Evolutionary conservation across 2,888 invertebrate species (phyloP), one percentile per base, ranked within the genome.

Genomic region (Volucella zonaria): DNA sequence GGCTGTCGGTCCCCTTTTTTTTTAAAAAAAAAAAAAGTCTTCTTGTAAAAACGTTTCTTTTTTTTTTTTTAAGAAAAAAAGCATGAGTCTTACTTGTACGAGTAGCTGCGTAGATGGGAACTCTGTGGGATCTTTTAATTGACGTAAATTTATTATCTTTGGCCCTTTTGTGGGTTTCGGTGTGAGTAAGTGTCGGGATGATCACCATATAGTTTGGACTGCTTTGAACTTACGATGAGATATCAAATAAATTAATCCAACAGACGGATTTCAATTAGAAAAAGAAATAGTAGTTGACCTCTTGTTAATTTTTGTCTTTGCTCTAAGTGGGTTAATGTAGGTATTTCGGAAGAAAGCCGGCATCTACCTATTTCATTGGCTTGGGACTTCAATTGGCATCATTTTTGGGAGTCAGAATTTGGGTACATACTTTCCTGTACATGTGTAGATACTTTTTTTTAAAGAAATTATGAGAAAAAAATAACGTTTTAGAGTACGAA

Each of bases 181-280:
- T 45, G 31, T 11, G 14, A 6, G 31, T 49, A 49, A 12, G 8
- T 58, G 38, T 14, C 14, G 62, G 31, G 38, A 62, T 49, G 47
- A 70, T 11, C 18, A 42, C 58, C 6, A 42, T 11, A 40, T 12
- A 15, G 56, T 15, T 58, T 47, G 45, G 58, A 18, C 23, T 47
- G 31, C 38, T 38, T 11, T 49, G 49, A 14, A 45, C 43, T 38
- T 23, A 56, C n/a, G 15, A 45, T 45, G 54, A 64, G 54, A 64
- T 56, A 74, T 54, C 56, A 56, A 66, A 56, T 74, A 66, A 74
- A 74, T 74, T 56, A 66, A 74, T 74, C 74, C 64, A 64, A 23
- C 49, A 56, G 74, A 56, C 49, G 49, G 42, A 66, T 74, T 58
- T 58, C 49, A 74, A 74, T 66, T 47, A 42, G 10, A 58, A 74